Evolutionary conservation across 1,140 invertebrate genomes (phyloP), one percentile per base, ranked within the genome.

Genomic region (Trichonephila inaurata): DNA sequence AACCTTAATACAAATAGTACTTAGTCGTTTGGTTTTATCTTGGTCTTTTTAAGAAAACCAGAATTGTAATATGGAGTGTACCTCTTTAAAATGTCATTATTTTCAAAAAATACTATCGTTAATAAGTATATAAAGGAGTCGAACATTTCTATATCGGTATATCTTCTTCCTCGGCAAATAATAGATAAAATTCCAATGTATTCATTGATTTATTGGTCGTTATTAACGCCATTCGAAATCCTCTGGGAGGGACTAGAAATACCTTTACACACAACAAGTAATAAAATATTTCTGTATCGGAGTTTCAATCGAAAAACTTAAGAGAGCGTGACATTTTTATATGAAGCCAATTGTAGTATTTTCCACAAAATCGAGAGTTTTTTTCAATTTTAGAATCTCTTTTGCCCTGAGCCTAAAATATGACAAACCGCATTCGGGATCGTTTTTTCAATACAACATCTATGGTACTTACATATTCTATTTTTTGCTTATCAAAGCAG

Each of bases 311-410:
- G 92, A 72, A 89, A 93, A 85, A 28, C n/a, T 44, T 5, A n/a
- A 7, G 18, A 40, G 28, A 28, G 69, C 92, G 92, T 93, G 92
- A 88, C 72, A 44, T 93, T 88, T 44, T 82, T 77, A 16, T 88
- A 93, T 44, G 92, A 93, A 93, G 92, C 66, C 85, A 93, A 93
- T 93, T 88, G 85, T n/a, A 64, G 4, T 66, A 40, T 93, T 81
- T 92, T 21, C 44, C 58, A 16, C 58, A 58, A 51, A 85, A 85
- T 58, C 44, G 82, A 85, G 21, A 44, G 19, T 51, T 58, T 60
- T 21, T 85, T 21, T n/a, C n/a, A 44, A 51, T 24, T 51, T 77
- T 24, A 33, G 19, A 77, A 12, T 24, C 18, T 77, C 33, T 18
- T 33, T 77, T 77, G 10, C 82, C 21, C 28, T 16, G n/a, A 60